Conservation (phyloP, 2,113 vertebrate species). For the Martes martes region DNA sequence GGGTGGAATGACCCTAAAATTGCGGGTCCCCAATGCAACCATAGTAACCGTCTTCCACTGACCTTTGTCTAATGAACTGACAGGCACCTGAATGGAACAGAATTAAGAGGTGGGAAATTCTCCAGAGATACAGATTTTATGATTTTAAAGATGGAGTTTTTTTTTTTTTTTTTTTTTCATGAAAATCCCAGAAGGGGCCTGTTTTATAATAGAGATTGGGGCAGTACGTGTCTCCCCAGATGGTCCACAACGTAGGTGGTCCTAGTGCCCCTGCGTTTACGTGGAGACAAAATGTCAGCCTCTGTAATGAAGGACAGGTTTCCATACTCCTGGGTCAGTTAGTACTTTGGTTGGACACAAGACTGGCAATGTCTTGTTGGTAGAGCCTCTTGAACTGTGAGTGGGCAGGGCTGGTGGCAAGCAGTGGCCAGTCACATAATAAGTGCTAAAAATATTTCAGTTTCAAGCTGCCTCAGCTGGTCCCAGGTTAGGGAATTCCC, state of each 20-base stretch:
- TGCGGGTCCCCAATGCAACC: neutral
- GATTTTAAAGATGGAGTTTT: constrained; percentile 4
- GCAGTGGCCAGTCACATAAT: neutral
- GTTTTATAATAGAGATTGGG: neutral
- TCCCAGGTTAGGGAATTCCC: neutral
- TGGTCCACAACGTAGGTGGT: neutral
- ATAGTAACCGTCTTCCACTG: neutral
- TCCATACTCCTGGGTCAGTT: neutral
- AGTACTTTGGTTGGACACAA: neutral
- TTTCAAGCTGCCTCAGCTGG: neutral
- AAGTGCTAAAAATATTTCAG: constrained; percentile 29
- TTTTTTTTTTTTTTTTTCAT: neutral
- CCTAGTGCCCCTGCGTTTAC: neutral
- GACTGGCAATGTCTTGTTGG: neutral
- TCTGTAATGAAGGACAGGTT: neutral
- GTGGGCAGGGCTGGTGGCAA: neutral
- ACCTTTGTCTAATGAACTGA: neutral
- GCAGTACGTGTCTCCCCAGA: neutral
- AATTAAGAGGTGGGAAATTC: neutral
- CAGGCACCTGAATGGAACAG: neutral
- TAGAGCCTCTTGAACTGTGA: neutral
- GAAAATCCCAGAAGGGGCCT: neutral
- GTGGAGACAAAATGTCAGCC: neutral
- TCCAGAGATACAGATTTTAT: neutral
- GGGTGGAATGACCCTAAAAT: neutral